Conservation (phyloP, 2,797 vertebrate species). For the Hypotaenidia okinawae region DNA sequence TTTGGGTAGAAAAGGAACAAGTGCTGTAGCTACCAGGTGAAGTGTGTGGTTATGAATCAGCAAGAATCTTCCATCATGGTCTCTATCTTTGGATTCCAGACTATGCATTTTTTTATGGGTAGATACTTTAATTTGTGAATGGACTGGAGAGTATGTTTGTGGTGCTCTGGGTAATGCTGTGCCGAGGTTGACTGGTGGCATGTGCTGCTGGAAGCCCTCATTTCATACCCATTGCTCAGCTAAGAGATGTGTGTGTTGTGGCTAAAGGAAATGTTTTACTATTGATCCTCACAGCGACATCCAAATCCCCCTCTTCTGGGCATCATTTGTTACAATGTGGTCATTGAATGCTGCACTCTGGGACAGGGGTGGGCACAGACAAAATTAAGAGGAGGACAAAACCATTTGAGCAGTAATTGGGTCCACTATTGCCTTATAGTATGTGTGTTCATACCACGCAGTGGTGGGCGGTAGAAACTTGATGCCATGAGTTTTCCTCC, state of each 20-base stretch:
- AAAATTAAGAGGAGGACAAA: background rate
- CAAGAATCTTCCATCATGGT: background rate
- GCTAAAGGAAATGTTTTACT: background rate
- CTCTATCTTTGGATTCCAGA: background rate
- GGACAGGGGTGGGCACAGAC: background rate
- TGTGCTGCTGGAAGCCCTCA: background rate
- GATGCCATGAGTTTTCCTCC: background rate
- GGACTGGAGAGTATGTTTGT: background rate
- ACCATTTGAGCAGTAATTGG: background rate
- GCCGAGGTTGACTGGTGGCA: background rate
- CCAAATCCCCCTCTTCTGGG: background rate
- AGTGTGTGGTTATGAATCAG: conserved; percentile 2
- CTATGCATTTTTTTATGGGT: background rate
- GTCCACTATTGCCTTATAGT: rapidly evolving
- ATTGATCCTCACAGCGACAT: background rate
- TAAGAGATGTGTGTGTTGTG: background rate
- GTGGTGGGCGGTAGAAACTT: background rate
- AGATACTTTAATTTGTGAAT: conserved; percentile 26
- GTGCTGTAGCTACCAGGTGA: conserved; percentile 4
- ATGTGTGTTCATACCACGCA: background rate
- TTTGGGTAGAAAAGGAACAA: conserved; percentile 6
- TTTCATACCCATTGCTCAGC: background rate
- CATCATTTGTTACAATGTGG: background rate
- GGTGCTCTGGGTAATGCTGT: background rate
- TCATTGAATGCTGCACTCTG: background rate